Conservation (phyloP, 2,113 vertebrate genomes). For the Boulengeromyrus knoepffleri region DNA sequence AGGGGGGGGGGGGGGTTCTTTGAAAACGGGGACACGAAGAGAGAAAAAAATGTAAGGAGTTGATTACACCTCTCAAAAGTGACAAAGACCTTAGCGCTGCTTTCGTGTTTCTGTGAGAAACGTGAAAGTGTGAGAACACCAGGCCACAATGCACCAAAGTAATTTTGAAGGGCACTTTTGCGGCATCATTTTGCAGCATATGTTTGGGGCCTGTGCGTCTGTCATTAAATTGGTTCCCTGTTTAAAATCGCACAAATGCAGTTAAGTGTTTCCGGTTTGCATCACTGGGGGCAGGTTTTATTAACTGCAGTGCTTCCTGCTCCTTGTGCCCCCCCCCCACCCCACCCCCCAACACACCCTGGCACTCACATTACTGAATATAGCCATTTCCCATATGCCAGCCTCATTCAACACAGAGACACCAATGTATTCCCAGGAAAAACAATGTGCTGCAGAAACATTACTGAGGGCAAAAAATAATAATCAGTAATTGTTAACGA, state of each 20-base stretch:
- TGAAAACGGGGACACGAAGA: not conserved
- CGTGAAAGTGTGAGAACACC: not conserved
- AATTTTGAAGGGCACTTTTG: not conserved
- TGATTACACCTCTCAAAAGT: not conserved
- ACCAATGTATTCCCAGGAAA: not conserved
- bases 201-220: not conserved
- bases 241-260: not conserved
- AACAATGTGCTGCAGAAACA: not conserved
- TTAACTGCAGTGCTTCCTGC: not conserved
- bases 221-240: not conserved
- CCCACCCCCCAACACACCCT: not conserved
- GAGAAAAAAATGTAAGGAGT: not conserved
- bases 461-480: not conserved
- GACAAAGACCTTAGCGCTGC: not conserved
- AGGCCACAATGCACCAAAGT: not conserved
- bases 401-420: not conserved
- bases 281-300: not conserved
- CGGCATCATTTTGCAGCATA: not conserved
- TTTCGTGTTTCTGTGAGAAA: not conserved
- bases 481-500: not conserved
- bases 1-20: not conserved
- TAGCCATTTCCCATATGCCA: not conserved
- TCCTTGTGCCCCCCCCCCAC: not conserved
- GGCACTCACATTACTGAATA: not conserved
- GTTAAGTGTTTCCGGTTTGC: not conserved